These are phyloP conservation scores for Caenorhabditis afra DNA, from an alignment of 2,888 invertebrate species.

Conservation along the genomic window DNA sequence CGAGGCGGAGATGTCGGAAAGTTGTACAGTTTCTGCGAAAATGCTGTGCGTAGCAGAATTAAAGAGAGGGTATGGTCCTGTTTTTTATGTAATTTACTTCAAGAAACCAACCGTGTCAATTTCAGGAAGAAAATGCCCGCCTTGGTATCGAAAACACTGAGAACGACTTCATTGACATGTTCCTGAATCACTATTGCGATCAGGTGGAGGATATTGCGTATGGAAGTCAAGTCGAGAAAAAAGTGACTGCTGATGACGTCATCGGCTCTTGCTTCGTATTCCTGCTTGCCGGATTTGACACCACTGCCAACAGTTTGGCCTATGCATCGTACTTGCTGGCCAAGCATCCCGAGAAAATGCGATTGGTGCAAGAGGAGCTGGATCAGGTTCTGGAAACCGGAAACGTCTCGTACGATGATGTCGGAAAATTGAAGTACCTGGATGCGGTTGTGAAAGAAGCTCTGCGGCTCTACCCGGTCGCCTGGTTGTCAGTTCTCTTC, in stretches of 20 bases:
- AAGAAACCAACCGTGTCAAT: no score
- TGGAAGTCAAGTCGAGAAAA: slow-evolving; percentile 54
- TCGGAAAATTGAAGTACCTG: slow-evolving; percentile 68
- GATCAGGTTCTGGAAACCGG: slow-evolving; percentile 46
- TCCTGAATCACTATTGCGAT: slow-evolving; percentile 71
- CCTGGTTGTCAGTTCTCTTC: slow-evolving; percentile 64
- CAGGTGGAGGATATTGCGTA: slow-evolving; percentile 29
- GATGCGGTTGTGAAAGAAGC: slow-evolving; percentile 76
- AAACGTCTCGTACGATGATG: slow-evolving; percentile 68
- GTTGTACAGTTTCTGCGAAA: slow-evolving; percentile 18
- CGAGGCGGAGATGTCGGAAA: slow-evolving; percentile 50
- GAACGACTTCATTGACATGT: slow-evolving; percentile 78
- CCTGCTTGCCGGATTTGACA: slow-evolving; percentile 81
- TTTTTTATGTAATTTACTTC: no score
- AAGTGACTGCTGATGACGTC: slow-evolving; percentile 71
- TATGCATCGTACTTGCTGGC: slow-evolving; percentile 82
- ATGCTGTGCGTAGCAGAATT: slow-evolving; percentile 10
- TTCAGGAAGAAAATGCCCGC: slow-evolving; percentile 42
- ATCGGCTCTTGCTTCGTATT: slow-evolving; percentile 72
- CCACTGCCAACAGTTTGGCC: slow-evolving; percentile 82
- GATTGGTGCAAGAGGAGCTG: slow-evolving; percentile 67
- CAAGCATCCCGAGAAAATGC: slow-evolving; percentile 65
- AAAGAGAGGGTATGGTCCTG: slow-evolving; percentile 32
- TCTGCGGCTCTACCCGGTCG: slow-evolving; percentile 74
- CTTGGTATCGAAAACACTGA: slow-evolving; percentile 52